Evolutionary conservation across 2,113 vertebrate genomes (phyloP), one percentile per base, ranked within the genome.

Genomic region (Pristiophorus japonicus): DNA sequence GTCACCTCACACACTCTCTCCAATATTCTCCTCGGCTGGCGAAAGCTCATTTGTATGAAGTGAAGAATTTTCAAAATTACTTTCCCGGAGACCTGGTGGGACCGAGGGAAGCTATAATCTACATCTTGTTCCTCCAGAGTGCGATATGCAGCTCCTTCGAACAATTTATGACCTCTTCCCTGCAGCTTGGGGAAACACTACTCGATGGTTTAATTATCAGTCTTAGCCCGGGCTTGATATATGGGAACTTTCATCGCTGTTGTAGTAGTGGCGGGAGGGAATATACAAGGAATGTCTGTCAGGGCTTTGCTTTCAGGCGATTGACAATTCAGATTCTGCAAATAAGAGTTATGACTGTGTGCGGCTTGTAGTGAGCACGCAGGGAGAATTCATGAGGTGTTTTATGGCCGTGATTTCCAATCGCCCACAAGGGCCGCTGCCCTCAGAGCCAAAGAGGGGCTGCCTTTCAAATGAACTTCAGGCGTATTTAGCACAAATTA

Each of bases 151-250:
- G n/a, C 88, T 63, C 55, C 62, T 91, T 63, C 59, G 7, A 91
- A 91, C 88, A 91, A 91, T 91, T 91, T 63, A 91, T 91, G 88
- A 63, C 59, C 88, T 91, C 55, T 63, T 38, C 59, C 59, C 59
- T 38, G 7, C 34, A 38, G 88, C 88, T 91, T 63, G 30, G 88
- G 88, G 59, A 91, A 91, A n/a, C 16, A 38, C 55, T 38, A 91
- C 55, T 63, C 88, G 63, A 91, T 91, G 55, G 88, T 91, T 63
- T 92, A 92, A 92, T 92, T 63, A 92, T 63, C 88, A 92, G 88
- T 63, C 88, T 92, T 63, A 92, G 12, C 59, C 88, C n/a, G 20
- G 16, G 59, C 59, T 92, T 92, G 88, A 63, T 92, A 63, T 92
- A 92, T 22, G 10, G 59, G 30, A 38, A 22, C 30, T 62, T 92